Percentiles rank a stretch among this genome's conserved stretches.
phyloP scores from a whole-genome alignment of 1,140 invertebrate species.

The Oedothorax gibbosus region DNA sequence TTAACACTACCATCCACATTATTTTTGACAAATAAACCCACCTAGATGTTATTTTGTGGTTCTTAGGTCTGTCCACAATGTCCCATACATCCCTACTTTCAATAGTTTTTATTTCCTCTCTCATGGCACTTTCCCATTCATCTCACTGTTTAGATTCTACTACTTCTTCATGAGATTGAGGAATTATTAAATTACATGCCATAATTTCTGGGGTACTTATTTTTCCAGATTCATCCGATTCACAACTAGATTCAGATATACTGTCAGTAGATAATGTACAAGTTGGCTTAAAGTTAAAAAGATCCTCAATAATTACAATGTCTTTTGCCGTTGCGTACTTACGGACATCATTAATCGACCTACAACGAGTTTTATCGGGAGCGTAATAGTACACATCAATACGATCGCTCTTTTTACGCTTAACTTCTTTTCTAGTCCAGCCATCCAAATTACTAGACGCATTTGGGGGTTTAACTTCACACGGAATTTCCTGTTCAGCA shows the following conservation, averaged over 20 bases:
- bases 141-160: background rate
- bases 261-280: background rate
- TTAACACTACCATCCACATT: background rate
- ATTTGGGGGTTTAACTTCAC: too few species aligned
- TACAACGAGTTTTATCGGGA: background rate
- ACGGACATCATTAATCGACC: background rate
- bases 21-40: background rate
- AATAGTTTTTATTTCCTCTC: background rate
- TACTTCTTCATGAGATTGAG: background rate
- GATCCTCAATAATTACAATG: background rate
- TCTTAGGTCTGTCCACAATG: background rate
- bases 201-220: background rate
- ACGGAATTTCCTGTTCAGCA: too few species aligned
- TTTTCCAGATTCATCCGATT: background rate
- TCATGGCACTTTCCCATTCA: background rate
- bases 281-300: background rate
- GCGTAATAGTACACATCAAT: background rate
- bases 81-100: background rate
- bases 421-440: conserved; percentile 3
- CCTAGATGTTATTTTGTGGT: background rate
- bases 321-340: background rate
- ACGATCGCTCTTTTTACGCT: background rate
- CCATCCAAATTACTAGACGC: background rate
- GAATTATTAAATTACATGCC: background rate
- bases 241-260: background rate